Percentiles rank a stretch among this genome's conserved stretches.
Conservation (phyloP, 2,888 invertebrate species). For the Drosophila nr. perissopoda region DNA sequence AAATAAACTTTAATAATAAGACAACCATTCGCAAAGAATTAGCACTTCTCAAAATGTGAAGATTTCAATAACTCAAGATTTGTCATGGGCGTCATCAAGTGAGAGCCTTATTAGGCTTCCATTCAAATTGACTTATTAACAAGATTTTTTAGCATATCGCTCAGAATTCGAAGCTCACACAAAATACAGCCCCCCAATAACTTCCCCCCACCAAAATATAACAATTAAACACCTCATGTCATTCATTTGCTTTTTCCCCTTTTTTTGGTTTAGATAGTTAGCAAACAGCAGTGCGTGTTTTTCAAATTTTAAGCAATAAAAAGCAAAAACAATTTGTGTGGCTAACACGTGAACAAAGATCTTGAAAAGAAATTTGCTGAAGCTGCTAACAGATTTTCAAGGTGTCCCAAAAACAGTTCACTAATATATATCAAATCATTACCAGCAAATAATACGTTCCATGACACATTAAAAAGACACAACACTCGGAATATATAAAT, state of each 20-base stretch:
- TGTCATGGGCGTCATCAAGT: constrained; percentile 33
- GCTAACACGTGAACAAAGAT: constrained; percentile 39
- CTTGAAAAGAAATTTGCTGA: constrained; percentile 7
- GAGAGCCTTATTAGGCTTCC: constrained; percentile 58
- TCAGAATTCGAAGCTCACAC: constrained; percentile 59
- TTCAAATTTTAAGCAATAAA: constrained; percentile 42
- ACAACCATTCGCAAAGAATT: constrained; percentile 45
- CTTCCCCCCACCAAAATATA: constrained; percentile 16
- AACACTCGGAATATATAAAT: constrained; percentile 18
- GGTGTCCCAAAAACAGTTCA: constrained; percentile 13
- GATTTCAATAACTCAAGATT: constrained; percentile 24
- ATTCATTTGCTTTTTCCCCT: constrained; percentile 19
- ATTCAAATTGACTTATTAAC: constrained; percentile 71
- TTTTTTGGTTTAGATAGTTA: constrained; percentile 28
- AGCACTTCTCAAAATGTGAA: constrained; percentile 48
- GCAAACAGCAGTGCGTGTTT: constrained; percentile 44
- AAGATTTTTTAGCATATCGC: constrained; percentile 63
- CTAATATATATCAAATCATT: constrained; percentile 7
- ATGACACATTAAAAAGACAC: constrained; percentile 32
- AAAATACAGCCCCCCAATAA: constrained; percentile 16
- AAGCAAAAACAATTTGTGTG: constrained; percentile 20
- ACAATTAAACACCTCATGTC: constrained; percentile 26
- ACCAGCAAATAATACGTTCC: constrained; percentile 22
- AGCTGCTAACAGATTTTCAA: constrained; percentile 11
- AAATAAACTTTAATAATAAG: constrained; percentile 17